phyloP scores from a whole-genome alignment of 2,888 invertebrate species.

The Acanthoscelides obtectus region DNA sequence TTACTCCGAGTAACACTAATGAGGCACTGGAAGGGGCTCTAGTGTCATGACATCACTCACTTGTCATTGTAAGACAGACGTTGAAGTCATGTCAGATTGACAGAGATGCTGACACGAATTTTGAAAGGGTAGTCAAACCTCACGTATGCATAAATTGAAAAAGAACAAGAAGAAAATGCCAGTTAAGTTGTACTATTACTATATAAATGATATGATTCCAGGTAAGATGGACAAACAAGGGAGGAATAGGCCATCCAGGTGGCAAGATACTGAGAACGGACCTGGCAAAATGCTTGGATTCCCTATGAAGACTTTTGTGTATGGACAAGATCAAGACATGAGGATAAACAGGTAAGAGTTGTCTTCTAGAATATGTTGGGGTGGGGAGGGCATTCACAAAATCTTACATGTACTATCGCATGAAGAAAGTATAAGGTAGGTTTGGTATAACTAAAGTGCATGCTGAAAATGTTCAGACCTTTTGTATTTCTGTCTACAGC shows the following conservation, averaged over 20 bases:
- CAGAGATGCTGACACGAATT: background rate
- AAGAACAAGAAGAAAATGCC: too few relatives aligned
- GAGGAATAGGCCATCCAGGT: conserved; percentile 41
- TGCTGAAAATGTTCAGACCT: too few relatives aligned
- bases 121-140: background rate
- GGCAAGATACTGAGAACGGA: conserved; percentile 41
- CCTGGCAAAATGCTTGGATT: conserved; percentile 25
- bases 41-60: background rate
- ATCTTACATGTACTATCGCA: too few relatives aligned
- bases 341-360: conserved; percentile 35
- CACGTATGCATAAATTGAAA: background rate
- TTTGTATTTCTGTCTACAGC: too few relatives aligned
- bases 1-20: too few relatives aligned
- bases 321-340: conserved; percentile 45
- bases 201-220: background rate
- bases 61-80: background rate
- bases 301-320: conserved; percentile 35
- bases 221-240: conserved; percentile 29
- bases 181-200: background rate
- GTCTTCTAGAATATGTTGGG: too few relatives aligned
- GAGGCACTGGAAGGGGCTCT: too few relatives aligned
- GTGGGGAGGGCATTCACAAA: too few relatives aligned
- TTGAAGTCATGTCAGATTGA: background rate
- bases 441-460: too few relatives aligned
- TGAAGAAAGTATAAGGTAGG: too few relatives aligned